These are phyloP conservation scores for Gallinago stenura DNA, from an alignment of 2,797 vertebrate genomes.

Conservation along the genomic window DNA sequence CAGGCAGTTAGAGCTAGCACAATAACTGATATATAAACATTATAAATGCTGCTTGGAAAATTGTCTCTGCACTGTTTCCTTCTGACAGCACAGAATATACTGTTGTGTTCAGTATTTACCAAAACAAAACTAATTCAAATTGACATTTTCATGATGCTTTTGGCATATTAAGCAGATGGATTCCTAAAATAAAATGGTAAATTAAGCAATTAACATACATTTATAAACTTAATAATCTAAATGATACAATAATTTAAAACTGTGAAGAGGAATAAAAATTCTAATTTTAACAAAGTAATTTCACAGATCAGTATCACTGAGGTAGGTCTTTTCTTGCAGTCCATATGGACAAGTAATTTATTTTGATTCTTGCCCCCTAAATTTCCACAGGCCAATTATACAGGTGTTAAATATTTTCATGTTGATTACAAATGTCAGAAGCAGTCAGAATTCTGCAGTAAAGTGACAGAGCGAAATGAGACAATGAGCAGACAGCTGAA, in stretches of 20 bases:
- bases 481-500: background rate
- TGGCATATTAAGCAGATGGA: background rate
- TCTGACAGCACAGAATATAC: background rate
- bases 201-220: background rate
- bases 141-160: background rate
- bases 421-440: constrained; percentile 5
- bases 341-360: background rate
- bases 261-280: background rate
- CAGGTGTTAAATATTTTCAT: background rate
- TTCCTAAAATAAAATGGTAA: constrained; percentile 7
- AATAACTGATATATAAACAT: background rate
- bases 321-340: background rate
- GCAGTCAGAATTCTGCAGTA: background rate
- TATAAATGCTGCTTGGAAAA: background rate
- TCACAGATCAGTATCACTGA: background rate
- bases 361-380: background rate
- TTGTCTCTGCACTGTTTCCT: background rate
- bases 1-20: background rate
- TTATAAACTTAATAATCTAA: background rate
- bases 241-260: background rate
- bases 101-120: background rate
- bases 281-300: background rate
- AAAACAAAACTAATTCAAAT: background rate
- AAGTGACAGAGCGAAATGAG: background rate
- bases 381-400: background rate